Percentiles rank a stretch among this genome's conserved stretches.
Conservation (phyloP, 2,113 vertebrate genomes). For the Eulacestoma nigropectus region DNA sequence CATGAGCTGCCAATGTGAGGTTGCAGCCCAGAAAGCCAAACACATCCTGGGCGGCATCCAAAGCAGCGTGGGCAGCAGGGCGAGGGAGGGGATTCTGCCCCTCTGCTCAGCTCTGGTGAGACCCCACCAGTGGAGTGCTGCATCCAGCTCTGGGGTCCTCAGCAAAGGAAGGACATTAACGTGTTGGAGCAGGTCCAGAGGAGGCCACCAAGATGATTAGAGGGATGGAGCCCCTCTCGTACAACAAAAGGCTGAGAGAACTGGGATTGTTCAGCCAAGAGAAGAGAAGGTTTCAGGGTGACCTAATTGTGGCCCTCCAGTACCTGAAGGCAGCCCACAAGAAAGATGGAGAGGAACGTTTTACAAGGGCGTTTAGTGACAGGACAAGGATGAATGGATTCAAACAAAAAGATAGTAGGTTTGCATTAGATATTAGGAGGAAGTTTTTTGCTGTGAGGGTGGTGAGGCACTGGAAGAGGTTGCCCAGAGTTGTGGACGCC, state of each 20-base stretch:
- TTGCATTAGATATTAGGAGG: background rate
- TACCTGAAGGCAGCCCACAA: background rate
- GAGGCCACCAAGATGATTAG: background rate
- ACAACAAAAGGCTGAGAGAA: background rate
- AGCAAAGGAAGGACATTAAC: background rate
- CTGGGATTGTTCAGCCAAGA: background rate
- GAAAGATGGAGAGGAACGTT: background rate
- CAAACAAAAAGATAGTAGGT: background rate
- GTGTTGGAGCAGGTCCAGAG: background rate
- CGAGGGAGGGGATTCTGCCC: background rate
- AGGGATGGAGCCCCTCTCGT: background rate
- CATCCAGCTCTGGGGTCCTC: background rate
- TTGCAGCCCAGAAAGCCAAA: background rate
- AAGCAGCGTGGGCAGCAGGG: fast-evolving
- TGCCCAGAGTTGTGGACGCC: background rate
- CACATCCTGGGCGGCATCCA: background rate
- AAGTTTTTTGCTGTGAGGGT: background rate
- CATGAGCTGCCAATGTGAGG: background rate
- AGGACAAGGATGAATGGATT: background rate
- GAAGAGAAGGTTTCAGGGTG: background rate
- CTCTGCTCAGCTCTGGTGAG: background rate
- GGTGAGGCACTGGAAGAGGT: background rate
- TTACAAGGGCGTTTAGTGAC: background rate
- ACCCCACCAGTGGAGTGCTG: background rate
- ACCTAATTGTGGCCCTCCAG: fast-evolving